Conservation (phyloP, 2,113 vertebrate genomes). For the Leptodactylus fuscus region DNA sequence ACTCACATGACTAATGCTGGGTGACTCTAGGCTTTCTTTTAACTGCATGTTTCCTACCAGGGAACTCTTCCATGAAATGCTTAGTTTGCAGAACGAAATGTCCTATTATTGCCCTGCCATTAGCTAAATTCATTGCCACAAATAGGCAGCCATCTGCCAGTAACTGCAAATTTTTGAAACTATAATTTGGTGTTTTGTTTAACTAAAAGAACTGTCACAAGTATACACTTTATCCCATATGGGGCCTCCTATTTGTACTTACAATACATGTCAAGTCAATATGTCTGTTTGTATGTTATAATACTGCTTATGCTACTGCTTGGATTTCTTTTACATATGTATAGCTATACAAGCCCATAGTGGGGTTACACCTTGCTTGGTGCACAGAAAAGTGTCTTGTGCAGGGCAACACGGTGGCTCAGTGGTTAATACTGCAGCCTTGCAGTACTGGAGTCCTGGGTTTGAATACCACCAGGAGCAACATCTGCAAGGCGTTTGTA, state of each 20-base stretch:
- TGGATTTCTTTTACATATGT: neutral
- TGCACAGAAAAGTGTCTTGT: no score
- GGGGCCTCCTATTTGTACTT: neutral
- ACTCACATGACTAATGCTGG: neutral
- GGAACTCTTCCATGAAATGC: slow-evolving; percentile 2
- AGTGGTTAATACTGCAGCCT: no score
- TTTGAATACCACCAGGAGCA: no score
- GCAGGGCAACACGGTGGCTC: no score
- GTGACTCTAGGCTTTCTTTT: slow-evolving; percentile 3
- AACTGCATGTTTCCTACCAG: neutral
- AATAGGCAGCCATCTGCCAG: neutral
- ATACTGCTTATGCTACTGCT: neutral
- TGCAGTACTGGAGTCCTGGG: no score
- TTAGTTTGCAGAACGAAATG: slow-evolving; percentile 6
- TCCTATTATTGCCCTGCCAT: neutral
- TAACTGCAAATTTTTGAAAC: neutral
- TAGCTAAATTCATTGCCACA: neutral
- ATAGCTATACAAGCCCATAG: neutral
- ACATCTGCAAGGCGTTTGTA: no score
- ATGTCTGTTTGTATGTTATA: neutral
- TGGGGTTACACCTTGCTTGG: neutral
- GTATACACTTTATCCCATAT: neutral
- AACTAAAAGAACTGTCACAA: neutral
- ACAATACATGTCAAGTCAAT: neutral
- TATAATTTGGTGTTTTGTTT: neutral